Percentiles rank a stretch among this genome's conserved stretches.
Evolutionary conservation across 2,888 invertebrate genomes (phyloP).

Genomic region (Hemicrepidius hirtus): DNA sequence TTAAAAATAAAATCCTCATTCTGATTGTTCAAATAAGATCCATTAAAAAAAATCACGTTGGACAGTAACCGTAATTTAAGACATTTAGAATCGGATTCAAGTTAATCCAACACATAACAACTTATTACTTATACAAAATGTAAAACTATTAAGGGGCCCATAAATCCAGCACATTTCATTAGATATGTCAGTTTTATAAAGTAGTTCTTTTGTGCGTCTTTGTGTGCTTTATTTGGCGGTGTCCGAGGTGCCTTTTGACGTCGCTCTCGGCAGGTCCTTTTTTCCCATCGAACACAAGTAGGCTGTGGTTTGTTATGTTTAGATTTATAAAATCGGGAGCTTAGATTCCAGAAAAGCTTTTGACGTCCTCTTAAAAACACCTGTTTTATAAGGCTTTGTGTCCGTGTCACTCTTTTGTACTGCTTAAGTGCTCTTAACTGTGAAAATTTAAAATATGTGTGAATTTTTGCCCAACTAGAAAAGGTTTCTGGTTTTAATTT

Average conservation of each 20-base stretch:
- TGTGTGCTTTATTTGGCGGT: constrained; percentile 51
- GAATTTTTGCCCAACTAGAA: constrained; percentile 28
- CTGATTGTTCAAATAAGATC: background rate
- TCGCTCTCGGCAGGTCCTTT: constrained; percentile 32
- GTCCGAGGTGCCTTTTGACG: constrained; percentile 30
- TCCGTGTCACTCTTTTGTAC: constrained; percentile 46
- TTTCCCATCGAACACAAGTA: constrained; percentile 45
- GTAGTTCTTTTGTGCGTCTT: constrained; percentile 65
- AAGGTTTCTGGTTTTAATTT: no score
- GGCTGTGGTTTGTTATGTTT: constrained; percentile 50
- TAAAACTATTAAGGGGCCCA: constrained; percentile 58
- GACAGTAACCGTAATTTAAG: constrained; percentile 3
- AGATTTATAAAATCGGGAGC: constrained; percentile 52
- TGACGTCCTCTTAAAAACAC: constrained; percentile 42
- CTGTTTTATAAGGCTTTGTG: constrained; percentile 43
- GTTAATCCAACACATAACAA: constrained; percentile 39
- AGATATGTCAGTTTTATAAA: constrained; percentile 68
- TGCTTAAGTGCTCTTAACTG: constrained; percentile 47
- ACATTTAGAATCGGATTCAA: constrained; percentile 10
- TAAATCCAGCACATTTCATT: constrained; percentile 68
- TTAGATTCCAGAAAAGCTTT: constrained; percentile 43
- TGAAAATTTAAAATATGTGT: constrained; percentile 50
- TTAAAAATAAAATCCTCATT: background rate
- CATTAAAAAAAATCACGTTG: background rate
- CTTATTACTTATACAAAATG: constrained; percentile 47